Conservation (phyloP, 1,140 invertebrate genomes). For the Penaeus japonicus region DNA sequence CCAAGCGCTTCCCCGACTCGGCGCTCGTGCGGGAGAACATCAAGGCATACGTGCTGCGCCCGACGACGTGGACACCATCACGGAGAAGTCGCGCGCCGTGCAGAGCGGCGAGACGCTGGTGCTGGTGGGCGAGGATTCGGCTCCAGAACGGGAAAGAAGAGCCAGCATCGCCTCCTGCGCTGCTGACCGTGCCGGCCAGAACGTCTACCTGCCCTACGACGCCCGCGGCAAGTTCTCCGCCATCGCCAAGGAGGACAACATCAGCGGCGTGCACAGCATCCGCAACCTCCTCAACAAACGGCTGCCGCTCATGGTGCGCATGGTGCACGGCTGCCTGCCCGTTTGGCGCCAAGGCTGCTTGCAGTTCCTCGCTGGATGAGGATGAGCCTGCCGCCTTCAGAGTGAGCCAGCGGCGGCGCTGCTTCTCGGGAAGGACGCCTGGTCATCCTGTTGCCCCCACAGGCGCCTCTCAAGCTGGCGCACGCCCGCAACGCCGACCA, state of each 20-base stretch:
- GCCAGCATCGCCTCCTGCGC: conserved; percentile 74
- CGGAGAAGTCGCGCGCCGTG: conserved; percentile 78
- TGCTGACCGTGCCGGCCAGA: conserved; percentile 87
- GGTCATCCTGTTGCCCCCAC: conserved; percentile 82
- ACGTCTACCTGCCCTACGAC: conserved; percentile 82
- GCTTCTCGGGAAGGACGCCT: conserved; percentile 80
- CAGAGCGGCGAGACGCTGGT: conserved; percentile 82
- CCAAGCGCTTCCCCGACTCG: conserved; percentile 78
- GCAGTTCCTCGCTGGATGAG: too few relatives aligned
- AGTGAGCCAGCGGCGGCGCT: conserved; percentile 82
- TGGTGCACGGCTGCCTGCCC: conserved; percentile 86
- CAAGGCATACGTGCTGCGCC: conserved; percentile 73
- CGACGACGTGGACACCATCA: conserved; percentile 65
- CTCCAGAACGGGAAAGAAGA: conserved; percentile 57
- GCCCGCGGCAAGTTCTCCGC: conserved; percentile 89
- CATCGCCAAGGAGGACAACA: conserved; percentile 88
- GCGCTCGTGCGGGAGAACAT: conserved; percentile 87
- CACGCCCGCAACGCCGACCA: conserved; percentile 83
- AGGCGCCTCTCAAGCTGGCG: conserved; percentile 85
- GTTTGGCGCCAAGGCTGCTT: conserved; percentile 81
- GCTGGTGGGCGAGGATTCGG: conserved; percentile 74
- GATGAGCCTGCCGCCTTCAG: conserved; percentile 87
- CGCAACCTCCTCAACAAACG: conserved; percentile 85
- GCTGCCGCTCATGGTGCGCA: conserved; percentile 86
- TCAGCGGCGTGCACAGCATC: conserved; percentile 72